A percentile compares a stretch with the other conserved stretches of the same genome.
Evolutionary conservation across 2,888 invertebrate genomes (phyloP).

Genomic region (Argyra leucocephala): DNA sequence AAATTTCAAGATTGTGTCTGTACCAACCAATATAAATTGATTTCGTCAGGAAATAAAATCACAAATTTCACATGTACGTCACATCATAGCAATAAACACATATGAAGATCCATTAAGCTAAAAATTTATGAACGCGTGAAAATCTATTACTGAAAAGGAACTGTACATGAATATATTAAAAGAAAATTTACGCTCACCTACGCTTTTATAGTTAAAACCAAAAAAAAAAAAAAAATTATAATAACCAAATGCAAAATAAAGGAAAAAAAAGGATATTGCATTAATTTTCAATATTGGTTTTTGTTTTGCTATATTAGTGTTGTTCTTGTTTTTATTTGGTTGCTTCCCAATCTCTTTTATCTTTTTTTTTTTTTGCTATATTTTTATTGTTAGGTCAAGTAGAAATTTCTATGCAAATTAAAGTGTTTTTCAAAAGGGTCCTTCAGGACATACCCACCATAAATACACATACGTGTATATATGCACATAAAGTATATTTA

Average conservation of each 20-base stretch:
- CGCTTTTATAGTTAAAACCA: too few species aligned
- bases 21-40: too few species aligned
- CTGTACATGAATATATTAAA: background rate
- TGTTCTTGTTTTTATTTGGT: background rate
- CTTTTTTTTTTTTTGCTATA: background rate
- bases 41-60: too few species aligned
- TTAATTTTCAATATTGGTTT: background rate
- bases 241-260: background rate
- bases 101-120: too few species aligned
- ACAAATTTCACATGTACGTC: too few species aligned
- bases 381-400: background rate
- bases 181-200: background rate
- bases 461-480: too few species aligned
- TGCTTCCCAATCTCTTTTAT: too few species aligned
- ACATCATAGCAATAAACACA: too few species aligned
- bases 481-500: too few species aligned
- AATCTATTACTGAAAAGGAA: background rate
- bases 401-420: background rate
- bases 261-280: background rate
- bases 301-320: too few species aligned
- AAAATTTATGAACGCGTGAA: background rate
- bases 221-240: too few species aligned
- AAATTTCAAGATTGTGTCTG: too few species aligned
- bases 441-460: background rate
- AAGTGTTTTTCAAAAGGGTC: background rate